phyloP scores from a whole-genome alignment of 2,797 vertebrate genomes.

The Tachyglossus aculeatus region DNA sequence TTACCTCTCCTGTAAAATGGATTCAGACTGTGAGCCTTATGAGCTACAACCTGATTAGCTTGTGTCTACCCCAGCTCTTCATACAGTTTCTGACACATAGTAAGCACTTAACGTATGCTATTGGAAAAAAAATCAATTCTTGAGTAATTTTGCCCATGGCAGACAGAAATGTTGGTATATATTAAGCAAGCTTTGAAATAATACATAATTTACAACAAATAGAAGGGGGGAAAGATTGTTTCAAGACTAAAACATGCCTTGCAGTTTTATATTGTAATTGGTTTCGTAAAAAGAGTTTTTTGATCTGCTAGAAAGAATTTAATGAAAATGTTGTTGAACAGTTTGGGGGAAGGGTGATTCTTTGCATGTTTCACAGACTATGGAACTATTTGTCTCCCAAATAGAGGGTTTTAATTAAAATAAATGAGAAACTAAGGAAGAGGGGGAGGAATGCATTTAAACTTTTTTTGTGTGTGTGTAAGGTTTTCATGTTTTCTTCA shows the following conservation, averaged over 20 bases:
- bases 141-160: neutral
- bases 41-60: too few species aligned
- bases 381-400: conserved; percentile 45
- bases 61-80: too few species aligned
- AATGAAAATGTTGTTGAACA: conserved; percentile 22
- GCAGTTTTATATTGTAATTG: conserved; percentile 39
- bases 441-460: conserved; percentile 42
- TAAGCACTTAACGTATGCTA: too few species aligned
- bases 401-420: conserved; percentile 65
- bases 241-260: conserved; percentile 1
- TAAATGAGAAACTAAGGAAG: conserved; percentile 52
- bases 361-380: conserved; percentile 44
- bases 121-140: neutral
- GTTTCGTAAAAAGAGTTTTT: conserved; percentile 33
- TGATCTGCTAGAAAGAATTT: conserved; percentile 37
- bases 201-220: neutral
- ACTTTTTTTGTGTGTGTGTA: conserved; percentile 35
- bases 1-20: conserved; percentile 7
- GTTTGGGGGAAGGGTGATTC: conserved; percentile 20
- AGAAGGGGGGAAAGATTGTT: neutral
- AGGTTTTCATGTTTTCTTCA: conserved; percentile 60
- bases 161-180: neutral
- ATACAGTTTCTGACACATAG: too few species aligned
- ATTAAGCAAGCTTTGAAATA: too few species aligned
- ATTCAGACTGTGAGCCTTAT: too few species aligned